phyloP scores from a whole-genome alignment of 2,113 vertebrate genomes.

The Ailurus styani region DNA sequence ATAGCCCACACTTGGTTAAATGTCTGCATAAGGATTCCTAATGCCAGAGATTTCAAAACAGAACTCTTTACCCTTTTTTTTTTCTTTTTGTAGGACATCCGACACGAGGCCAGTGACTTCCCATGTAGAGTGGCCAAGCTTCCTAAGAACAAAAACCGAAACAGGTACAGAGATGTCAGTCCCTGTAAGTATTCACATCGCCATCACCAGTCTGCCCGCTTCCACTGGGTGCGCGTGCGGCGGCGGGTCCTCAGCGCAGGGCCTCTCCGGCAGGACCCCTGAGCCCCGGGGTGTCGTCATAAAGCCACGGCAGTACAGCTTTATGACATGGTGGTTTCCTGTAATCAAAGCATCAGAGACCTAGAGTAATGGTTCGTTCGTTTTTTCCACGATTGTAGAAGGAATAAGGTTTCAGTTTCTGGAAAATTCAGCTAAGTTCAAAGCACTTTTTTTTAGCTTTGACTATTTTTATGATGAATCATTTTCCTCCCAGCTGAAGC shows the following conservation, averaged over 20 bases:
- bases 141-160: conserved; percentile 95
- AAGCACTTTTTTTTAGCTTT: background rate
- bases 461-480: conserved; percentile 40
- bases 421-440: conserved; percentile 40
- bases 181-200: conserved; percentile 90
- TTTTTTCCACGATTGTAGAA: background rate
- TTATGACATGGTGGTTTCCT: background rate
- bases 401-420: conserved; percentile 37
- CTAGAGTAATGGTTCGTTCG: background rate
- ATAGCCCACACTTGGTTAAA: background rate
- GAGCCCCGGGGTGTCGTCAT: background rate
- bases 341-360: background rate
- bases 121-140: conserved; percentile 95
- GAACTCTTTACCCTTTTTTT: conserved; percentile 46
- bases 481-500: conserved; percentile 50
- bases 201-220: background rate
- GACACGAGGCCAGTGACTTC: conserved; percentile 95
- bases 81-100: conserved; percentile 88
- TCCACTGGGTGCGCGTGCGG: background rate
- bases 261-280: background rate
- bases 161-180: conserved; percentile 99
- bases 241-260: background rate
- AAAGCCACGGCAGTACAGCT: background rate
- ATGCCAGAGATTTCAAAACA: conserved; percentile 29
- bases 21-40: background rate